phyloP scores from a whole-genome alignment of 2,888 invertebrate genomes.

The Uloborus plumipes region DNA sequence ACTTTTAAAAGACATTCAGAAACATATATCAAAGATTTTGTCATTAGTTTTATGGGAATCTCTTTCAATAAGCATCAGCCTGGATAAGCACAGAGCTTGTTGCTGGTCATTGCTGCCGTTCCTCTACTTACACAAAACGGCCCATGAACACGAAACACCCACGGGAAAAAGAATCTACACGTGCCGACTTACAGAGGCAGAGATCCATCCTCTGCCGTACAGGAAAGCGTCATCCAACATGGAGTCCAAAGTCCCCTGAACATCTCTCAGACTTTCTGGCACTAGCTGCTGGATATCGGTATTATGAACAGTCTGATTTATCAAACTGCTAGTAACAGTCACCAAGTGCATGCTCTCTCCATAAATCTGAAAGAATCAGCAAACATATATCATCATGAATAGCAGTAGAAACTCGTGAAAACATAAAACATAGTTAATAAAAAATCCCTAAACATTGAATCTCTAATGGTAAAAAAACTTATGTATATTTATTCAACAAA shows the following conservation, averaged over 20 bases:
- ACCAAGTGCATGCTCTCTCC: constrained; percentile 93
- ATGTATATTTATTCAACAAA: too few relatives aligned
- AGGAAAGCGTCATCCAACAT: constrained; percentile 93
- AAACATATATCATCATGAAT: too few relatives aligned
- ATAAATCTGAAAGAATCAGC: constrained; percentile 80
- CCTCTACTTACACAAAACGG: background rate
- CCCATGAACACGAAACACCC: background rate
- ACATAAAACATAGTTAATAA: too few relatives aligned
- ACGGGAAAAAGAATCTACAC: background rate
- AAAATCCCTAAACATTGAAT: too few relatives aligned
- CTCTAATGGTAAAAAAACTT: too few relatives aligned
- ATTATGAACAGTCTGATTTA: constrained; percentile 91
- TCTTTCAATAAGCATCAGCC: too few relatives aligned
- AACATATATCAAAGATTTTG: too few relatives aligned
- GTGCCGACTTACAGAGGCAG: constrained; percentile 76
- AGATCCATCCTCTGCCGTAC: constrained; percentile 90
- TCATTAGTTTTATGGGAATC: too few relatives aligned
- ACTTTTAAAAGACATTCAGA: too few relatives aligned
- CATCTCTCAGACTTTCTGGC: constrained; percentile 86
- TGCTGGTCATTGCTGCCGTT: too few relatives aligned
- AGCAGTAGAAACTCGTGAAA: too few relatives aligned
- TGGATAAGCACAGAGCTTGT: too few relatives aligned
- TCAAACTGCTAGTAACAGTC: constrained; percentile 86
- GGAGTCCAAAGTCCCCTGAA: constrained; percentile 80
- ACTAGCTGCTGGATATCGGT: constrained; percentile 86